A percentile compares a stretch with the other conserved stretches of the same genome.
Evolutionary conservation across 2,888 invertebrate species (phyloP).

Genomic region (Pediacus dermestoides): DNA sequence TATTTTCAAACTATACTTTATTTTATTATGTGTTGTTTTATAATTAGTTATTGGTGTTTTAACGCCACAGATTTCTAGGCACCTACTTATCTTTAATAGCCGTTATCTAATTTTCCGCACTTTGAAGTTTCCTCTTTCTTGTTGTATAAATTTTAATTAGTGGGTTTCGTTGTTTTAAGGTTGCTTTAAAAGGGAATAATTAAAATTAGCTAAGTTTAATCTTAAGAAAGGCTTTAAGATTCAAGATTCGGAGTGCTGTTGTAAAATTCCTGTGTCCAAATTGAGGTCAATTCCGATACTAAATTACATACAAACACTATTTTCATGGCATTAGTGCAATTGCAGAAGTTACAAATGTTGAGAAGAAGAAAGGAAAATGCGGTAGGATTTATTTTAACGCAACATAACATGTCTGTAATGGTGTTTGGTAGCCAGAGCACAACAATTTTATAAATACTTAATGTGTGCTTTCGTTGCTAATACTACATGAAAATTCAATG

Average conservation of each 20-base stretch:
- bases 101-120: too few species aligned
- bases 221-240: slow-evolving; percentile 7
- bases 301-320: slow-evolving; percentile 4
- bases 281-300: background rate
- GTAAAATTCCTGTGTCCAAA: slow-evolving; percentile 8
- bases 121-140: slow-evolving; percentile 3
- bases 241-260: background rate
- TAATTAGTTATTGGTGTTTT: too few species aligned
- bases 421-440: slow-evolving; percentile 4
- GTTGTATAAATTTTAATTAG: slow-evolving; percentile 5
- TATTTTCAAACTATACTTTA: too few species aligned
- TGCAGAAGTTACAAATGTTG: background rate
- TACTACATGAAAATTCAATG: slow-evolving; percentile 33
- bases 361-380: background rate
- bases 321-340: slow-evolving; percentile 3
- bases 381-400: too few species aligned
- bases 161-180: slow-evolving; percentile 3
- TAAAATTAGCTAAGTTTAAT: slow-evolving; percentile 2
- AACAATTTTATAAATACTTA: slow-evolving; percentile 9
- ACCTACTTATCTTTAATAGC: too few species aligned
- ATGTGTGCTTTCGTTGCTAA: slow-evolving; percentile 17
- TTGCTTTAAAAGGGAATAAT: background rate
- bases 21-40: too few species aligned
- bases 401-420: too few species aligned
- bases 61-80: too few species aligned